These are phyloP conservation scores for Anguilla japonica DNA, from an alignment of 2,113 vertebrate species.

Conservation along the genomic window DNA sequence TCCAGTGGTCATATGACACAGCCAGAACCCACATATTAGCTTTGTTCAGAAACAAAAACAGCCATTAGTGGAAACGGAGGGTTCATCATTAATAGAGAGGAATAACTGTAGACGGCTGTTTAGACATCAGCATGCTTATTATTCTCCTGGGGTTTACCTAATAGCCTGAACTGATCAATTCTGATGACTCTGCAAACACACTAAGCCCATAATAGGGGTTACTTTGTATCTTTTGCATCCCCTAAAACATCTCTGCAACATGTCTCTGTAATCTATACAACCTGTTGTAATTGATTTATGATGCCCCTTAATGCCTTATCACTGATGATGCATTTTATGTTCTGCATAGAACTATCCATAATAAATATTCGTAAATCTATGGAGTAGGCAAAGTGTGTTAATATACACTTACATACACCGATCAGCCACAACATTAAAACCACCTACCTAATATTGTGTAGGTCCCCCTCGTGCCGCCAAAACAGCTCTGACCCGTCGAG, in stretches of 20 bases:
- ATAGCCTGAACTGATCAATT: conserved; percentile 30
- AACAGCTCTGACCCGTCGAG: too few relatives aligned
- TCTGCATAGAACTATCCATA: background rate
- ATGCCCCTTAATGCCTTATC: background rate
- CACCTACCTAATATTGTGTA: too few relatives aligned
- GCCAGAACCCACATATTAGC: conserved; percentile 50
- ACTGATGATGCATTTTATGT: background rate
- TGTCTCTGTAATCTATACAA: conserved; percentile 1
- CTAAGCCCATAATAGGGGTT: conserved; percentile 23
- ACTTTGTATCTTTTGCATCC: conserved; percentile 19
- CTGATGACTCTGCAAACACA: conserved; percentile 21
- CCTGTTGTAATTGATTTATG: conserved; percentile 6
- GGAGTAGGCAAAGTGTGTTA: background rate
- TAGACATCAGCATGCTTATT: conserved; percentile 26
- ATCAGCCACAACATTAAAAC: too few relatives aligned
- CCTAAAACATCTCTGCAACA: conserved; percentile 6
- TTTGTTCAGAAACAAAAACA: conserved; percentile 57
- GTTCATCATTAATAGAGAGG: conserved; percentile 56
- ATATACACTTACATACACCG: background rate
- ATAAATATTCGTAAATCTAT: background rate
- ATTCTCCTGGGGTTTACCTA: conserved; percentile 21
- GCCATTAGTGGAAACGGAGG: conserved; percentile 58
- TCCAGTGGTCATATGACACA: conserved; percentile 41
- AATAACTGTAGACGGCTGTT: conserved; percentile 27
- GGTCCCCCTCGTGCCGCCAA: too few relatives aligned